Conservation (phyloP, 2,888 invertebrate genomes). For the Noctuana brunneofusca region DNA sequence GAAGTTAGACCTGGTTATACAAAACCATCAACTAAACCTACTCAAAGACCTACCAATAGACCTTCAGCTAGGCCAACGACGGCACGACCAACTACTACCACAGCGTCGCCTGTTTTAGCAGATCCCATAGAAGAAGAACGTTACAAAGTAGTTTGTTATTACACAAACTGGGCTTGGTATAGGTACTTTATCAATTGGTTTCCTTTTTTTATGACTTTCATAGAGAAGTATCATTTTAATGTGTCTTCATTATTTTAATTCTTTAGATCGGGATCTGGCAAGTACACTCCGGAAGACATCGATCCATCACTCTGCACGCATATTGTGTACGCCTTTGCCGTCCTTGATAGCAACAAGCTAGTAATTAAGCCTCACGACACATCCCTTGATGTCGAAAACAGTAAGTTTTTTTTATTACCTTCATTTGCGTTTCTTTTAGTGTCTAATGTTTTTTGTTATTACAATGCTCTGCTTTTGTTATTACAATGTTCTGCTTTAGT, state of each 20-base stretch:
- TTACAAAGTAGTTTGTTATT: conserved; percentile 94
- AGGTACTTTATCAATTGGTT: conserved; percentile 54
- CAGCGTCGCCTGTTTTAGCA: conserved; percentile 42
- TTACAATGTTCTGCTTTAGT: neutral
- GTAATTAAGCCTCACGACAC: conserved; percentile 93
- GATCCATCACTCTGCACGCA: conserved; percentile 94
- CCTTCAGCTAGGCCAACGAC: conserved; percentile 50
- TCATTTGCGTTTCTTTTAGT: neutral
- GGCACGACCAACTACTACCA: conserved; percentile 45
- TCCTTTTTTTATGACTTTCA: neutral
- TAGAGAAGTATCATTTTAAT: neutral
- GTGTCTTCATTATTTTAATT: neutral
- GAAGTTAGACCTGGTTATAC: conserved; percentile 61
- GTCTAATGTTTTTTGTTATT: neutral
- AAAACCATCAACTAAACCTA: conserved; percentile 44
- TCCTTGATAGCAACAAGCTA: conserved; percentile 88
- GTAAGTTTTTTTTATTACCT: conserved; percentile 57
- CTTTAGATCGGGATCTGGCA: conserved; percentile 88
- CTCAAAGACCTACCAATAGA: conserved; percentile 46
- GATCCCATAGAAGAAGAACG: conserved; percentile 54
- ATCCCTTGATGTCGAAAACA: conserved; percentile 95
- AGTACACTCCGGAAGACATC: conserved; percentile 91
- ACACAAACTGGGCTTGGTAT: conserved; percentile 98
- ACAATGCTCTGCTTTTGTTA: neutral
- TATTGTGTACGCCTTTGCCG: conserved; percentile 95